A percentile compares a stretch with the other conserved stretches of the same genome.
These are phyloP conservation scores for Gambelia wislizenii DNA, from an alignment of 2,797 vertebrate species.

Conservation along the genomic window DNA sequence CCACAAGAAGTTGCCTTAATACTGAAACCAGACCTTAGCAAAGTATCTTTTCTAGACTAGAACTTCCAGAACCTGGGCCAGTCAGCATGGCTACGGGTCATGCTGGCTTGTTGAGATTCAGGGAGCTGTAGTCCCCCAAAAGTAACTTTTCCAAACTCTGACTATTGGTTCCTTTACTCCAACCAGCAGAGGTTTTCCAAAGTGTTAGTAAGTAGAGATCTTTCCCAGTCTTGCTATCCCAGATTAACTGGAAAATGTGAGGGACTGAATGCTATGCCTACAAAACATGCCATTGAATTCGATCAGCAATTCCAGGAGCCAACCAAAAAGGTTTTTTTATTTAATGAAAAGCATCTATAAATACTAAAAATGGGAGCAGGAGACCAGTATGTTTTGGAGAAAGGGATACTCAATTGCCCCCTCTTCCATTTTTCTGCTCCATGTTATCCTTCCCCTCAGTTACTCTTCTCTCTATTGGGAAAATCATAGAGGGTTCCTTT, in stretches of 20 bases:
- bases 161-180: neutral
- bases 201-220: neutral
- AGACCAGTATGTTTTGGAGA: neutral
- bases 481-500: neutral
- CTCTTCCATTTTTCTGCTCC: neutral
- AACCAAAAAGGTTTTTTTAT: neutral
- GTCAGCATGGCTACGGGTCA: too few relatives aligned
- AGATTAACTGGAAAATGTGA: neutral
- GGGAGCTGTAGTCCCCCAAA: too few relatives aligned
- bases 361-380: neutral
- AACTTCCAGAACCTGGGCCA: neutral
- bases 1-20: neutral
- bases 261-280: neutral
- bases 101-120: too few relatives aligned
- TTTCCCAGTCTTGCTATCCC: neutral
- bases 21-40: neutral
- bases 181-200: too few relatives aligned
- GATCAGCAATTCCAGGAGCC: too few relatives aligned
- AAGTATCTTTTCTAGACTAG: neutral
- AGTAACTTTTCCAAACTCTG: too few relatives aligned
- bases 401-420: neutral
- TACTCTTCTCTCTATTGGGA: neutral
- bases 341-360: neutral
- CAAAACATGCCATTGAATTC: neutral
- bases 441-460: neutral